Evolutionary conservation across 2,888 invertebrate species (phyloP), one percentile per base, ranked within the genome.

Genomic region (Coelogynopora nodosa): DNA sequence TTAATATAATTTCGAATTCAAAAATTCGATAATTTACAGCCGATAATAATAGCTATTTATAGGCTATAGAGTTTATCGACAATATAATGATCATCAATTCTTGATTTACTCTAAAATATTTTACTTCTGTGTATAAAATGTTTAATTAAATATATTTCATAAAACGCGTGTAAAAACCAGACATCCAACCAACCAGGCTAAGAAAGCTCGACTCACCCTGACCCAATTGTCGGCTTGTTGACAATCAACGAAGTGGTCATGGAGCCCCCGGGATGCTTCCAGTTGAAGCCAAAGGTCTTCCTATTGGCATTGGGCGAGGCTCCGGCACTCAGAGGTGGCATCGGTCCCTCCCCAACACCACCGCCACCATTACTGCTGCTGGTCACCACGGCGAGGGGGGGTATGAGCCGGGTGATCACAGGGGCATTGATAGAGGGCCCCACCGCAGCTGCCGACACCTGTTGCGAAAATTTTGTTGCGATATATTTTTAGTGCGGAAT

Each of bases 191-290:
- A 5, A 74, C 49, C 49, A 49, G 5, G 49, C 18, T 5, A 49
- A 49, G 49, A 49, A 18, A 49, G 49, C 18, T 49, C 5, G 49
- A 18, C 49, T 49, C 18, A 49, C 49, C 49, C 49, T 49, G 49
- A 49, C n/a, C n/a, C n/a, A n/a, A n/a, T n/a, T n/a, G 49, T 49
- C 2, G 74, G 74, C 74, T 74, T 74, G 23, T 74, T 74, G 27
- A 84, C 84, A 84, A 84, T 84, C 18, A 84, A 27, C 2, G 31
- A 31, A 2, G 84, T 84, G 27, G 84, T 84, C 84, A 84, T 84
- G 5, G 84, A 84, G 2, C 84, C 84, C n/a, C 84, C 84, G 0
- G 84, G 84, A 84, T 84, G 84, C 5, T 49, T 67, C 84, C 84
- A 84, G 29, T 23, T 84, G 27, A 84, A 84, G 29, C 23, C 49